Base-by-base conservation (phyloP, 2,888 invertebrate genomes). In the Augochlorella aurata region DNA sequence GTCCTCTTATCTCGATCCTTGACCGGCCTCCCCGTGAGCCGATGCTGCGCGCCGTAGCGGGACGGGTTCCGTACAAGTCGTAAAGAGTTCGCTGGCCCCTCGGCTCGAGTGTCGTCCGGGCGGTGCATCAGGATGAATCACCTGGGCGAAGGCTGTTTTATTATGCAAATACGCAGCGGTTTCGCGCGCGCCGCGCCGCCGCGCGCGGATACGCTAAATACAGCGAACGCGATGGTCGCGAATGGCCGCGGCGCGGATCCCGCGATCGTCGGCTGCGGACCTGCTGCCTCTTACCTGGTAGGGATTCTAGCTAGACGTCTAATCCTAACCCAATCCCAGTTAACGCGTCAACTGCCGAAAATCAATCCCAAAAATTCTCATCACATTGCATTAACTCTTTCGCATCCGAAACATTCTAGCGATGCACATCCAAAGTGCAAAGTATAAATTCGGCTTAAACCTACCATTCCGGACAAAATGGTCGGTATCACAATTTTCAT, bases 91-190 rank as follows among this genome's bases (percentile, higher is more conserved):
- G 90, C 90, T 89, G 90, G 88, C 90, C 89, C 81, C 89, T 79
- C 74, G 77, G 79, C 79, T 81, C 74, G 85, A 80, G 86, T 84
- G 88, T 89, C 89, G 86, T 86, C 81, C 86, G 85, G 86, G 82
- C 85, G 85, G 82, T 70, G 83, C 85, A 83, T 77, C 86, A 79
- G 89, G 90, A 91, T 91, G 90, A 91, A 90, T 90, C 90, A 91
- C 90, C 87, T 86, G 86, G 84, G 80, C 86, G 85, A 90, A 89
- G 85, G 89, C 87, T 91, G 90, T 91, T 92, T 92, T 91, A 92
- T 91, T 91, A 92, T 91, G 91, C 90, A 90, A 91, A 92, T 92
- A 89, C 88, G 86, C 82, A 77, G 77, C 82, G 89, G 85, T 87
- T 87, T 87, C 87, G 85, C 87, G 85, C 88, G 82, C 82, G 84